Evolutionary conservation across 2,113 vertebrate species (phyloP).

Genomic region (Prinia subflava): DNA sequence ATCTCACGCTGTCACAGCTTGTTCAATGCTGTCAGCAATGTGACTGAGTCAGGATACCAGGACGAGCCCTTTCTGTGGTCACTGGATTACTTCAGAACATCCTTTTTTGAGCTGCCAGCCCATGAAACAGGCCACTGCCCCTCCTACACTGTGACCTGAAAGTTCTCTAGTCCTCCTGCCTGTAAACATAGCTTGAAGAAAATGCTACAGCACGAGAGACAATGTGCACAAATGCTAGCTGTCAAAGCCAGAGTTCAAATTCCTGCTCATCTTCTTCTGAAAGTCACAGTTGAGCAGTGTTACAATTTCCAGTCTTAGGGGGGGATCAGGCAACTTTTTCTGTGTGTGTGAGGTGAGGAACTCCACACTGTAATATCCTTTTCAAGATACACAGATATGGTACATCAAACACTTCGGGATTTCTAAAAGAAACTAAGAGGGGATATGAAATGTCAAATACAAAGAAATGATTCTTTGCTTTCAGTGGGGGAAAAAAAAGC

Average conservation of each 20-base stretch:
- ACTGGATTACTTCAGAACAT: background rate
- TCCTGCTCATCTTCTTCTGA: background rate
- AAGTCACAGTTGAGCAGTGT: background rate
- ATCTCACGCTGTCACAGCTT: background rate
- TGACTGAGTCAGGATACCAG: background rate
- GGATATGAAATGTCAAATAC: conserved; percentile 52
- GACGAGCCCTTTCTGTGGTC: background rate
- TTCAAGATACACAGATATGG: conserved; percentile 12
- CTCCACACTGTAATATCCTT: background rate
- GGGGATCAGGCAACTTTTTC: background rate
- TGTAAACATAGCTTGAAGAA: background rate
- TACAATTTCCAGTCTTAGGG: background rate
- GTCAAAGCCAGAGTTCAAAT: background rate
- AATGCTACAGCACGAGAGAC: background rate
- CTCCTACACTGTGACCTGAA: background rate
- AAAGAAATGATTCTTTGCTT: conserved; percentile 46
- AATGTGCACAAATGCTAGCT: background rate
- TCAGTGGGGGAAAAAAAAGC: background rate
- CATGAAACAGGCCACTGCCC: background rate
- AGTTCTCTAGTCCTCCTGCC: background rate
- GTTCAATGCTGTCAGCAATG: background rate
- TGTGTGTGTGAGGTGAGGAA: background rate
- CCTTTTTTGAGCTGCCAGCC: background rate
- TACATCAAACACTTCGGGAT: conserved; percentile 16
- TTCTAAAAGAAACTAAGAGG: conserved; percentile 20